These are phyloP conservation scores for Athetis lepigone DNA, from an alignment of 2,888 invertebrate genomes.

Conservation along the genomic window DNA sequence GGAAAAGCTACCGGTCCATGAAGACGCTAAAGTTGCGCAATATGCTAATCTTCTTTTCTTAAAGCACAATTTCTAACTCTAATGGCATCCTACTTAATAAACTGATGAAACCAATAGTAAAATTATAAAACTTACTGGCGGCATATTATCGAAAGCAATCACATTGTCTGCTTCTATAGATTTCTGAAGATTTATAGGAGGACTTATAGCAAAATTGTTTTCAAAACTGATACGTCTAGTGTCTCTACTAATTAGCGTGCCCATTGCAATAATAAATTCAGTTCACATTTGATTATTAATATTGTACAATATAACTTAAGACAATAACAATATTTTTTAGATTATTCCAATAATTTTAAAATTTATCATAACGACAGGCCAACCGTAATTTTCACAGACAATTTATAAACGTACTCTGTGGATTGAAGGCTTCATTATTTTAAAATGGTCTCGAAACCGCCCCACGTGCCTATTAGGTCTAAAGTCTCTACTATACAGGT, in stretches of 20 bases:
- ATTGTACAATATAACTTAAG: conserved; percentile 15
- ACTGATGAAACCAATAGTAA: neutral
- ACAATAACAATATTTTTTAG: conserved; percentile 23
- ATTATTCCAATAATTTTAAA: neutral
- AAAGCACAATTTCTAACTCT: no score
- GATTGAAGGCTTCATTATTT: neutral
- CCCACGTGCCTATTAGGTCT: no score
- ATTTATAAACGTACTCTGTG: neutral
- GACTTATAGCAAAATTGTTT: conserved; percentile 78
- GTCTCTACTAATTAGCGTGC: conserved; percentile 77
- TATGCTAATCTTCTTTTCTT: no score
- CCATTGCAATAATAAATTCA: conserved; percentile 72
- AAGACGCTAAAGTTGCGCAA: no score
- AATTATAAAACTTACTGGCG: conserved; percentile 68
- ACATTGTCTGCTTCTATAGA: conserved; percentile 74
- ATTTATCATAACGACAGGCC: neutral
- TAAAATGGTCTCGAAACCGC: no score
- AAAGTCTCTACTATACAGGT: no score
- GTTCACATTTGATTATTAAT: conserved; percentile 11
- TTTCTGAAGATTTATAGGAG: conserved; percentile 76
- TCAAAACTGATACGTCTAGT: conserved; percentile 85
- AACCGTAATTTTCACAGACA: neutral
- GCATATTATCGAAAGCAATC: conserved; percentile 70
- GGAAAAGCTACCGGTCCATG: no score
- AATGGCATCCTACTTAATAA: no score